Evolutionary conservation across 2,113 vertebrate species (phyloP).

Genomic region (Tragelaphus strepsiceros): DNA sequence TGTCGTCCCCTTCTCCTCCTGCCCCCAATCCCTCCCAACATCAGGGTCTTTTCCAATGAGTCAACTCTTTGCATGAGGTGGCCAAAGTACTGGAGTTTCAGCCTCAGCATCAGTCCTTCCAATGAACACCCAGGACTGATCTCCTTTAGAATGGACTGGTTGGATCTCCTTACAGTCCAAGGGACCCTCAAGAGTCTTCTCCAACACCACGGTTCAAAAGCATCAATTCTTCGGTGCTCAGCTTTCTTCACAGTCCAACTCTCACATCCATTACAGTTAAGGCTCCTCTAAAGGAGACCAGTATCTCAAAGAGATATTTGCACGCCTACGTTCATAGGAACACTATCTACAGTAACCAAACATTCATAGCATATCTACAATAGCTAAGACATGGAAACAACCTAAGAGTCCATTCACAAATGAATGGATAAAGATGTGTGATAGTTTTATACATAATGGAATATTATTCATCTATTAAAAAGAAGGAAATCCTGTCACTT

Average conservation of each 20-base stretch:
- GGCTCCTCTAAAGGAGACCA: neutral
- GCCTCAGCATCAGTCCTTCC: too few species aligned
- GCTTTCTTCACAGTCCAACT: too few species aligned
- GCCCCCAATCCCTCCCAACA: too few species aligned
- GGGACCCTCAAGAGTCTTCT: too few species aligned
- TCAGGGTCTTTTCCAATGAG: too few species aligned
- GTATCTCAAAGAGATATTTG: neutral
- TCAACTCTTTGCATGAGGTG: fast-evolving
- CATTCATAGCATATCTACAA: neutral
- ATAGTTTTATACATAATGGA: neutral
- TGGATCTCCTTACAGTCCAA: too few species aligned
- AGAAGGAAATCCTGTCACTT: neutral
- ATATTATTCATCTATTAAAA: neutral
- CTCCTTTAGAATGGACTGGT: too few species aligned
- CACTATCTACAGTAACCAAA: neutral
- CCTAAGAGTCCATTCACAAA: neutral
- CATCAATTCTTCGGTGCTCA: fast-evolving
- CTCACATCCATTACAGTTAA: neutral
- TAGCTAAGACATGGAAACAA: neutral
- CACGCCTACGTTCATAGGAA: neutral
- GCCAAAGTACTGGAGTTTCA: too few species aligned
- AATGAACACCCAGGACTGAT: too few species aligned
- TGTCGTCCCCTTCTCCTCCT: too few species aligned
- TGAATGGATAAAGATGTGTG: neutral
- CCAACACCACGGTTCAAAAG: too few species aligned